A percentile compares a stretch with the other conserved stretches of the same genome.
phyloP scores from a whole-genome alignment of 2,113 vertebrate genomes.

The Nycticebus coucang region DNA sequence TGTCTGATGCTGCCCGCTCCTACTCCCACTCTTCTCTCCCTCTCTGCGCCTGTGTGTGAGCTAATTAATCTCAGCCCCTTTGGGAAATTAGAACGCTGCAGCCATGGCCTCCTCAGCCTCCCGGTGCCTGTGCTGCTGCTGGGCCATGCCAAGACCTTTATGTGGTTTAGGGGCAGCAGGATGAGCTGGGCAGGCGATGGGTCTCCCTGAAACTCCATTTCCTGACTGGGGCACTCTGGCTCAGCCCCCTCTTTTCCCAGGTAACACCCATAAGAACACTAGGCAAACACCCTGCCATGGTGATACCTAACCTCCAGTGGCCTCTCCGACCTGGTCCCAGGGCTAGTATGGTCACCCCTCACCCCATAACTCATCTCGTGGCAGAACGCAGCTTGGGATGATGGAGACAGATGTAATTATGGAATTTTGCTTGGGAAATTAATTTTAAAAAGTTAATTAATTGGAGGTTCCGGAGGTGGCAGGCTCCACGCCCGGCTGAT shows the following conservation, averaged over 20 bases:
- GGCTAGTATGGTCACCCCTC: not conserved
- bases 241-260: not conserved
- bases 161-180: slow-evolving; percentile 55
- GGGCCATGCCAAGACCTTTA: slow-evolving; percentile 64
- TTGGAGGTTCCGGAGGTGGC: slow-evolving; percentile 73
- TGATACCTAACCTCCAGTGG: not conserved
- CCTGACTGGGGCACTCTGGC: not conserved
- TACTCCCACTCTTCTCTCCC: slow-evolving; percentile 68
- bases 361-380: not conserved
- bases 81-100: slow-evolving; percentile 80
- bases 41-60: slow-evolving; percentile 79
- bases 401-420: slow-evolving; percentile 77
- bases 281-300: not conserved
- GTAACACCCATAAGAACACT: not conserved
- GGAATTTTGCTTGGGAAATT: slow-evolving; percentile 79
- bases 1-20: slow-evolving; percentile 54
- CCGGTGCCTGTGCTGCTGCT: slow-evolving; percentile 50
- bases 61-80: slow-evolving; percentile 83
- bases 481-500: slow-evolving; percentile 53
- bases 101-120: slow-evolving; percentile 62
- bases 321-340: not conserved
- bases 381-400: slow-evolving; percentile 18
- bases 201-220: not conserved
- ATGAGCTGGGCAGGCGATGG: not conserved
- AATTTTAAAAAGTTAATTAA: slow-evolving; percentile 83